Percentiles rank a stretch among this genome's conserved stretches.
phyloP scores from a whole-genome alignment of 2,113 vertebrate species.

The Myrmecophaga tridactyla region DNA sequence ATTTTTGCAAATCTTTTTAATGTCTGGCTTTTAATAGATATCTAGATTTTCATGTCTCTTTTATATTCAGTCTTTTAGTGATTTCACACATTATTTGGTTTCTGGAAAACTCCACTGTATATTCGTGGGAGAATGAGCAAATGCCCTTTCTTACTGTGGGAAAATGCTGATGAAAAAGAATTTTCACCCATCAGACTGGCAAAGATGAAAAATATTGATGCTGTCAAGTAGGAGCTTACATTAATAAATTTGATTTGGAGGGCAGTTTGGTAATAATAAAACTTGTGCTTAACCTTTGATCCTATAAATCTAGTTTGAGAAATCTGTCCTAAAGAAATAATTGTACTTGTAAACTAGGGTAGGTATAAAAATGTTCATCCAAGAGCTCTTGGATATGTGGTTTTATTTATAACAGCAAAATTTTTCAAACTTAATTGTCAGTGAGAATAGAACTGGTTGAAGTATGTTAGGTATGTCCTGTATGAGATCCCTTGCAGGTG shows the following conservation, averaged over 20 bases:
- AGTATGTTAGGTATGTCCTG: not conserved
- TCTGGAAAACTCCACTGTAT: not conserved
- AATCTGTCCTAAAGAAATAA: not conserved
- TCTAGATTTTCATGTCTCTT: not conserved
- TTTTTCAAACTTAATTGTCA: too few species aligned
- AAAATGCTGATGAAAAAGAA: not conserved
- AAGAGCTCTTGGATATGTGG: too few species aligned
- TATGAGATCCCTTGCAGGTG: not conserved
- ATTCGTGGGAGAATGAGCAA: not conserved
- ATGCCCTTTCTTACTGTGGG: not conserved
- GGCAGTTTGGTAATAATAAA: not conserved
- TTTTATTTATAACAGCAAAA: slow-evolving; percentile 4
- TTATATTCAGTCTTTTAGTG: not conserved
- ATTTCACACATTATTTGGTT: not conserved
- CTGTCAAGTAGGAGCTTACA: not conserved
- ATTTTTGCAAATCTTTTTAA: not conserved
- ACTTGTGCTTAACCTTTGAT: not conserved
- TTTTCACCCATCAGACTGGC: not conserved
- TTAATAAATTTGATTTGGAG: not conserved
- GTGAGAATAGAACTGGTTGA: too few species aligned
- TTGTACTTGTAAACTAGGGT: not conserved
- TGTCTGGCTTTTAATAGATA: not conserved
- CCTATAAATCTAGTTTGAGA: not conserved
- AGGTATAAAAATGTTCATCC: not conserved
- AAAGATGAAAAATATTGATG: slow-evolving; percentile 10